phyloP scores from a whole-genome alignment of 2,888 invertebrate genomes.

The Galerucella calmariensis region DNA sequence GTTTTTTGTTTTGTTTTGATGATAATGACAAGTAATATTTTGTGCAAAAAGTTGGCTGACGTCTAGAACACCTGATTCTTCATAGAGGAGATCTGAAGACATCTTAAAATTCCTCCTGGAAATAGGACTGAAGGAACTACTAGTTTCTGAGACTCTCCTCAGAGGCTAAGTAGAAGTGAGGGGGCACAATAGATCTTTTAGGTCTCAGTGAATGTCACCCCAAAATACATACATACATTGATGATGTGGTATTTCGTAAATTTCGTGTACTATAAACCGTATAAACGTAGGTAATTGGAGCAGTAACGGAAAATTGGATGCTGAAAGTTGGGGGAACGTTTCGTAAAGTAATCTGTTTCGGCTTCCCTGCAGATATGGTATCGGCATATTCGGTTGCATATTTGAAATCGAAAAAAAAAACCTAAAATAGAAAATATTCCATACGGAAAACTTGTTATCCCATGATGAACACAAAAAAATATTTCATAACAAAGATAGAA shows the following conservation, averaged over 20 bases:
- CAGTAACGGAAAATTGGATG: conserved; percentile 1
- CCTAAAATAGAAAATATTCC: background rate
- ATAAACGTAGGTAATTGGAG: background rate
- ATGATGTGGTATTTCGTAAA: background rate
- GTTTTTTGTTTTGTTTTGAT: too few relatives aligned
- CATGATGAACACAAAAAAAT: background rate
- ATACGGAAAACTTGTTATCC: background rate
- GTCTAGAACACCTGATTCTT: too few relatives aligned
- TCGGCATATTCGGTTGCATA: background rate
- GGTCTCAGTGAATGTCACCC: too few relatives aligned
- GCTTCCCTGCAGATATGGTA: background rate
- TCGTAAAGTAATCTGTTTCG: background rate
- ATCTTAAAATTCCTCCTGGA: too few relatives aligned
- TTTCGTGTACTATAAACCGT: background rate
- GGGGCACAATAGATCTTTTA: too few relatives aligned
- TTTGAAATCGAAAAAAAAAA: background rate
- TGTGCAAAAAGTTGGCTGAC: too few relatives aligned
- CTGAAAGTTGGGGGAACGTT: background rate
- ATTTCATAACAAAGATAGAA: background rate
- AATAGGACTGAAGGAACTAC: too few relatives aligned
- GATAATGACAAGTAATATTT: too few relatives aligned
- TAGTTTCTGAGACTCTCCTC: too few relatives aligned
- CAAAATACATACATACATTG: background rate
- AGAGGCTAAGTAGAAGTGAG: too few relatives aligned
- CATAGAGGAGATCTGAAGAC: too few relatives aligned